A percentile compares a stretch with the other conserved stretches of the same genome.
Evolutionary conservation across 1,140 invertebrate species (phyloP).

Genomic region (Drosophila kurseongensis): DNA sequence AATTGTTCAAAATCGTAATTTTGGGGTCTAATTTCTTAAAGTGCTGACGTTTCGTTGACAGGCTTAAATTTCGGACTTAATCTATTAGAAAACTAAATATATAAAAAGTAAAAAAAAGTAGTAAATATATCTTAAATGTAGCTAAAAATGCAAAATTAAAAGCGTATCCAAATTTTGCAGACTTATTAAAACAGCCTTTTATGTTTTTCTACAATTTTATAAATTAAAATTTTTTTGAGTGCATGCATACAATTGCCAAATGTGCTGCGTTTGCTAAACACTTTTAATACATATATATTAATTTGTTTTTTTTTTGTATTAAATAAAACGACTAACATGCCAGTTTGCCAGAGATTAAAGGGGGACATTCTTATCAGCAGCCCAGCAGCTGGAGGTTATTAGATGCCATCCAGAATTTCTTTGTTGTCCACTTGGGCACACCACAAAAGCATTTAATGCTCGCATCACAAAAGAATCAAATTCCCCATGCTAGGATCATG

Average conservation of each 20-base stretch:
- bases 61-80: too few species aligned
- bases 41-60: too few species aligned
- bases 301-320: neutral
- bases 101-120: too few species aligned
- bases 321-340: neutral
- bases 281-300: neutral
- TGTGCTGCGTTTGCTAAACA: slow-evolving; percentile 15
- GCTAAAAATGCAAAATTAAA: too few species aligned
- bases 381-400: slow-evolving; percentile 17
- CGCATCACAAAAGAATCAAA: slow-evolving; percentile 17
- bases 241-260: neutral
- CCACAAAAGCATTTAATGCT: slow-evolving; percentile 16
- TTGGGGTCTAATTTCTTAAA: too few species aligned
- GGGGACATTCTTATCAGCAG: slow-evolving; percentile 7
- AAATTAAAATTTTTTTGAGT: neutral
- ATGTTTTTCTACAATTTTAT: too few species aligned
- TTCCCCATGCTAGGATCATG: neutral
- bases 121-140: too few species aligned
- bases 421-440: slow-evolving; percentile 43
- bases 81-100: too few species aligned
- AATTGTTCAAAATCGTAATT: too few species aligned
- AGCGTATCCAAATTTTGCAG: too few species aligned
- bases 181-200: too few species aligned
- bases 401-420: slow-evolving; percentile 26
- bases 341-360: slow-evolving; percentile 32